Evolutionary conservation across 2,113 vertebrate genomes (phyloP).

Genomic region (Sturnira hondurensis): DNA sequence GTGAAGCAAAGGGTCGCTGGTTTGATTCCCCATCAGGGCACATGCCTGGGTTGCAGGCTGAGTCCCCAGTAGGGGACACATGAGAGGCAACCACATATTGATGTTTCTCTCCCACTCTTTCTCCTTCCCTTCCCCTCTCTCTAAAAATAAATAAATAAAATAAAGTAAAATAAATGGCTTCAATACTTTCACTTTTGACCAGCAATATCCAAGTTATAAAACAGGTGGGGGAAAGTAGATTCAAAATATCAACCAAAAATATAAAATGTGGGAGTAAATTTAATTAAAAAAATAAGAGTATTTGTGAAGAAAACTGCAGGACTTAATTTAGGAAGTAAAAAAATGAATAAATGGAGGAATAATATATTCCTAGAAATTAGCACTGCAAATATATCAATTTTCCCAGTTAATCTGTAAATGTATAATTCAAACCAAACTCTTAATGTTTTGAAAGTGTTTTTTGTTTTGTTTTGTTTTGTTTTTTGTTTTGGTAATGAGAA

Average conservation of each 20-base stretch:
- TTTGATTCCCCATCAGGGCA: too few species aligned
- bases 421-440: background rate
- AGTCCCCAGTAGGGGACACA: too few species aligned
- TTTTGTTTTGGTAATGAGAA: background rate
- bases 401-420: background rate
- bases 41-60: too few species aligned
- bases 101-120: too few species aligned
- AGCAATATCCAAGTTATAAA: background rate
- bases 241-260: background rate
- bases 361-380: background rate
- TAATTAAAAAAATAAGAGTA: background rate
- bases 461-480: background rate
- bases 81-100: too few species aligned
- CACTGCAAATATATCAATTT: background rate
- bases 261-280: background rate
- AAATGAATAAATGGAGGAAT: background rate
- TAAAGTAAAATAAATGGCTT: too few species aligned
- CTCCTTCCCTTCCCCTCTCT: too few species aligned
- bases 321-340: background rate
- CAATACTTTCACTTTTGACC: background rate
- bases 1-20: too few species aligned
- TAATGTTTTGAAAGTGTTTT: background rate
- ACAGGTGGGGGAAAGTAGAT: background rate
- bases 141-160: too few species aligned
- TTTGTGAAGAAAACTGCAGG: background rate